phyloP scores from a whole-genome alignment of 2,113 vertebrate genomes.

The Trochalopteron elliotii region DNA sequence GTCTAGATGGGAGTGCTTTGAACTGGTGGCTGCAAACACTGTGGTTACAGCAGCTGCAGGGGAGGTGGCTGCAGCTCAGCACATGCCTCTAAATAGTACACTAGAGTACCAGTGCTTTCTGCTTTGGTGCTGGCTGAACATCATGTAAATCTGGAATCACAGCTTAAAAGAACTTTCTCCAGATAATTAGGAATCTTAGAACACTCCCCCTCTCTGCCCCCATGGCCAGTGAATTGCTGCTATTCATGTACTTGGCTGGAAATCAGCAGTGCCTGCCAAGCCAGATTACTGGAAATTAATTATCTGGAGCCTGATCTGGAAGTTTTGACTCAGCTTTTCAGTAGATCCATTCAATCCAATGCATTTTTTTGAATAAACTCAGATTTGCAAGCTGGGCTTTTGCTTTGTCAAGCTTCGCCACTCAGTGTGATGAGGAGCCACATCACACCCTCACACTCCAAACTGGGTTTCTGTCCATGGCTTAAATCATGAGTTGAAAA shows the following conservation, averaged over 20 bases:
- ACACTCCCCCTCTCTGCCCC: background rate
- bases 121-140: background rate
- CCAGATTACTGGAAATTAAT: conserved; percentile 11
- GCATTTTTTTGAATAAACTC: background rate
- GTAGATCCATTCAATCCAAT: background rate
- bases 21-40: background rate
- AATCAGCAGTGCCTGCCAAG: conserved; percentile 6
- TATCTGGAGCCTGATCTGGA: background rate
- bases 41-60: background rate
- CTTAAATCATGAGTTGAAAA: background rate
- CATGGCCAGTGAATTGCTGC: background rate
- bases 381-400: background rate
- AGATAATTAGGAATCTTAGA: background rate
- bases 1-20: background rate
- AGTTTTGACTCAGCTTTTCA: background rate
- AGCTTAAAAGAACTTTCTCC: background rate
- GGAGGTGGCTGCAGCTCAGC: background rate
- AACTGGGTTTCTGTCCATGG: background rate
- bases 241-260: conserved; percentile 2
- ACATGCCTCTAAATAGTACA: background rate
- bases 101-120: background rate
- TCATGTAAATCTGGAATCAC: background rate
- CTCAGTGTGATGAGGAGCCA: background rate
- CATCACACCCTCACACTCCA: background rate
- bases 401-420: background rate